phyloP scores from a whole-genome alignment of 2,113 vertebrate genomes.

The Microcebus ravelobensis region DNA sequence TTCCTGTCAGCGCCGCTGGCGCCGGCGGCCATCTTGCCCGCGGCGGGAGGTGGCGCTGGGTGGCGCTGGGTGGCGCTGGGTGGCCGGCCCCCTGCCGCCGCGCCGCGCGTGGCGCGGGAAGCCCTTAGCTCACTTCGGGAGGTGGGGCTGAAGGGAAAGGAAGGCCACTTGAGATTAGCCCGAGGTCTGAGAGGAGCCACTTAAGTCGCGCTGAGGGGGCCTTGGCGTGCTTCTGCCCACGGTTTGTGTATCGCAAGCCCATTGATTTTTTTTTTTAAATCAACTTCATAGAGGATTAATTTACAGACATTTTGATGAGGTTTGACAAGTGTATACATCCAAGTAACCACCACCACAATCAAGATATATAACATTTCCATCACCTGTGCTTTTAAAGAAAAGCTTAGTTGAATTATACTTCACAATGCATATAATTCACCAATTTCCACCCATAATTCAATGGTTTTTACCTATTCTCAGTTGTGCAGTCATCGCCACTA shows the following conservation, averaged over 20 bases:
- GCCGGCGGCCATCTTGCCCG: background rate
- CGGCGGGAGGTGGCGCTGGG: background rate
- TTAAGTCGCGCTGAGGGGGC: fast-evolving
- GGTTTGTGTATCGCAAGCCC: background rate
- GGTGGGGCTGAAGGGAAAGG: too few relatives aligned
- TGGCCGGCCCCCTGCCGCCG: too few relatives aligned
- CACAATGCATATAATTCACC: background rate
- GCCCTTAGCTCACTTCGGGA: too few relatives aligned
- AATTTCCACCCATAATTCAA: background rate
- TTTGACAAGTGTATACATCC: background rate
- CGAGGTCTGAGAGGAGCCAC: fast-evolving
- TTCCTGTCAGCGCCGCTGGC: too few relatives aligned
- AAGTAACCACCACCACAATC: background rate
- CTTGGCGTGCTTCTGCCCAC: background rate
- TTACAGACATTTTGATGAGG: background rate
- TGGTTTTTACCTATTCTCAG: background rate
- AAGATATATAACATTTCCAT: background rate
- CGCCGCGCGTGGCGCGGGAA: background rate
- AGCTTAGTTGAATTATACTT: background rate
- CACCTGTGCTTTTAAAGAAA: background rate
- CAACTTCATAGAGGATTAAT: background rate
- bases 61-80: too few relatives aligned
- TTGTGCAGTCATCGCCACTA: background rate
- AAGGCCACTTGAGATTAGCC: background rate
- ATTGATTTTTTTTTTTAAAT: background rate